Evolutionary conservation across 2,888 invertebrate genomes (phyloP).

Genomic region (Abrostola triplasia): DNA sequence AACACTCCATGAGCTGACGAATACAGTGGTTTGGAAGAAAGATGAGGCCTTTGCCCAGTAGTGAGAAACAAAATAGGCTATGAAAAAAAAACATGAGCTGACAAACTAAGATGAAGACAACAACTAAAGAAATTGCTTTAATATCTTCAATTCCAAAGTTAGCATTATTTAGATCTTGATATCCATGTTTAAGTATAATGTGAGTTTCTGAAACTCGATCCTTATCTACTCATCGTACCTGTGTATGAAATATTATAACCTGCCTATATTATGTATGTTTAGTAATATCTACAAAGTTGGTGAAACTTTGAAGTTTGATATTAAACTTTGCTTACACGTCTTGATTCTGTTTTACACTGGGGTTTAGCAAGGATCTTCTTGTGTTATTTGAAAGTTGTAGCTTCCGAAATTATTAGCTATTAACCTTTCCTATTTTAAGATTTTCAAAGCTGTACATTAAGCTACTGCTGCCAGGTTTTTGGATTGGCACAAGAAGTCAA

Average conservation of each 20-base stretch:
- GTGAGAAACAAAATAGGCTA: too few species aligned
- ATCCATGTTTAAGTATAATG: neutral
- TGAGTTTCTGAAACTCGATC: conserved; percentile 4
- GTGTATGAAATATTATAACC: conserved; percentile 18
- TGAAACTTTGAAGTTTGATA: conserved; percentile 22
- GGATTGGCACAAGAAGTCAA: too few species aligned
- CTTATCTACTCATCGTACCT: conserved; percentile 7
- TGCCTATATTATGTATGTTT: conserved; percentile 3
- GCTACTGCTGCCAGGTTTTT: too few species aligned
- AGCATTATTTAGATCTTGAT: conserved; percentile 4
- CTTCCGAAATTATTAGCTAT: neutral
- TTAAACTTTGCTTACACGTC: conserved; percentile 27
- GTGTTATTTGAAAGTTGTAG: neutral
- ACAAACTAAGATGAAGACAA: too few species aligned
- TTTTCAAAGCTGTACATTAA: too few species aligned
- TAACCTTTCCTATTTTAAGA: neutral
- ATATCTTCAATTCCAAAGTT: neutral
- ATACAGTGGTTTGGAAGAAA: too few species aligned
- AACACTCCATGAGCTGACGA: too few species aligned
- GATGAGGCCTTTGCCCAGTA: too few species aligned
- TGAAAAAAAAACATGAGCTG: too few species aligned
- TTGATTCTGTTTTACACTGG: conserved; percentile 28
- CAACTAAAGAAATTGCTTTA: too few species aligned
- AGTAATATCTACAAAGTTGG: conserved; percentile 14
- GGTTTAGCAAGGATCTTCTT: conserved; percentile 2